Percentiles rank a stretch among this genome's conserved stretches.
Evolutionary conservation across 2,888 invertebrate species (phyloP).

Genomic region (Orthosia gothica): DNA sequence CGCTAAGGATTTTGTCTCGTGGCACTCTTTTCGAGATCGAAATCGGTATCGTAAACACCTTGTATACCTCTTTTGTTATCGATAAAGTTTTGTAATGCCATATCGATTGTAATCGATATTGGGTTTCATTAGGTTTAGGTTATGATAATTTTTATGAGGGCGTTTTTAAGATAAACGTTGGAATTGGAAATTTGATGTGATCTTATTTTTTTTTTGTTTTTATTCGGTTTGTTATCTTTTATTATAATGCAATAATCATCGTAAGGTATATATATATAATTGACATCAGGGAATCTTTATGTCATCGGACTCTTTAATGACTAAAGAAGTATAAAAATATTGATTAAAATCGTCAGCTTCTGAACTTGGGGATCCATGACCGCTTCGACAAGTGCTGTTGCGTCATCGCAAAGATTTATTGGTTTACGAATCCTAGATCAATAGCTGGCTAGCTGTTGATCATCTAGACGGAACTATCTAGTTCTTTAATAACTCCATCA

Average conservation of each 20-base stretch:
- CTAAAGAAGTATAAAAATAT: not conserved
- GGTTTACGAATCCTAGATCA: too few species aligned
- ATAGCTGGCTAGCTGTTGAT: too few species aligned
- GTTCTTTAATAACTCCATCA: too few species aligned
- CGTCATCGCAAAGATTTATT: not conserved
- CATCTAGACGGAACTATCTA: too few species aligned
- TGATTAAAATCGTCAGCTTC: not conserved
- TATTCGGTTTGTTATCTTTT: conserved; percentile 30
- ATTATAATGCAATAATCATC: not conserved
- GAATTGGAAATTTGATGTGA: conserved; percentile 35
- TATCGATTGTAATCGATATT: conserved; percentile 75
- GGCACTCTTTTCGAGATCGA: conserved; percentile 84
- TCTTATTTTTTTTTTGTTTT: conserved; percentile 39
- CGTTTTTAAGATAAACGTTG: conserved; percentile 48
- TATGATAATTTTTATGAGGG: conserved; percentile 59
- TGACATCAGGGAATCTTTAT: conserved; percentile 4
- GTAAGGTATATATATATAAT: conserved; percentile 18
- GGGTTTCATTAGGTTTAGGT: conserved; percentile 63
- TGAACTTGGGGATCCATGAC: not conserved
- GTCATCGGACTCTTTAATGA: conserved; percentile 11
- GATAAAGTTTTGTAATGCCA: conserved; percentile 77
- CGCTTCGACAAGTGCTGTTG: not conserved
- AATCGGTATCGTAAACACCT: conserved; percentile 91
- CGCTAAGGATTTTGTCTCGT: conserved; percentile 86
- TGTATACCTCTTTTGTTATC: conserved; percentile 86